Percentiles rank a stretch among this genome's conserved stretches.
Evolutionary conservation across 37 sponge, comb jelly and placozoan species (phyloP).

Genomic region (Tethya wilhelma): DNA sequence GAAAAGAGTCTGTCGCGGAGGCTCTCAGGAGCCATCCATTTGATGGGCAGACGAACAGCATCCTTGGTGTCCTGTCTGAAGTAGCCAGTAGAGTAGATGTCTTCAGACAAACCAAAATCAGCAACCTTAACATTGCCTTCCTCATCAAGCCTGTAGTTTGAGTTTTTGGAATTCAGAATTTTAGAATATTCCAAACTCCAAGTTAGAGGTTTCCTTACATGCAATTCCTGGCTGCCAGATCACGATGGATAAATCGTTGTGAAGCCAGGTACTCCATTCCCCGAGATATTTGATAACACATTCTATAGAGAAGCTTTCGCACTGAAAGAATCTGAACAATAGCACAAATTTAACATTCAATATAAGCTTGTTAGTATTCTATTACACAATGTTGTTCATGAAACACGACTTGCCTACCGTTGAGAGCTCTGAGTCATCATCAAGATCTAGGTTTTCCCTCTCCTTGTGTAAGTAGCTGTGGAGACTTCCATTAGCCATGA

Average conservation of each 20-base stretch:
- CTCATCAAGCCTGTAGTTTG: conserved; percentile 11
- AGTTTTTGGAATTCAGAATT: too few species aligned
- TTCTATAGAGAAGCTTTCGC: conserved; percentile 16
- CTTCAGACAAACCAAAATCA: conserved; percentile 49
- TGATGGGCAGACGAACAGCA: conserved; percentile 26
- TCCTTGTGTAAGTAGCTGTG: conserved; percentile 46
- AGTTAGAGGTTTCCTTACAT: too few species aligned
- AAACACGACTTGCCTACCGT: not conserved
- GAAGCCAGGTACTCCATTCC: conserved; percentile 41
- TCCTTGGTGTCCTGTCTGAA: conserved; percentile 23
- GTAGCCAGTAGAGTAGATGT: conserved; percentile 31
- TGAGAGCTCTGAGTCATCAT: conserved; percentile 9
- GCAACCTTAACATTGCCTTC: conserved; percentile 27
- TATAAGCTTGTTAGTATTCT: not conserved
- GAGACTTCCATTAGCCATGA: conserved; percentile 54
- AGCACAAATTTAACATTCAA: not conserved
- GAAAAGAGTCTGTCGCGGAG: conserved; percentile 16
- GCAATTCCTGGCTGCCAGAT: conserved; percentile 50
- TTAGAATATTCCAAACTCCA: too few species aligned
- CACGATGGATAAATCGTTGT: conserved; percentile 33
- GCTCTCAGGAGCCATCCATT: conserved; percentile 49
- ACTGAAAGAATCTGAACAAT: conserved; percentile 14
- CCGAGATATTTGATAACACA: conserved; percentile 31
- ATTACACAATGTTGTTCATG: not conserved
- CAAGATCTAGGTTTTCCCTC: conserved; percentile 1